Percentiles rank a stretch among this genome's conserved stretches.
Evolutionary conservation across 2,113 vertebrate species (phyloP).

Genomic region (Corvus moneduloides): DNA sequence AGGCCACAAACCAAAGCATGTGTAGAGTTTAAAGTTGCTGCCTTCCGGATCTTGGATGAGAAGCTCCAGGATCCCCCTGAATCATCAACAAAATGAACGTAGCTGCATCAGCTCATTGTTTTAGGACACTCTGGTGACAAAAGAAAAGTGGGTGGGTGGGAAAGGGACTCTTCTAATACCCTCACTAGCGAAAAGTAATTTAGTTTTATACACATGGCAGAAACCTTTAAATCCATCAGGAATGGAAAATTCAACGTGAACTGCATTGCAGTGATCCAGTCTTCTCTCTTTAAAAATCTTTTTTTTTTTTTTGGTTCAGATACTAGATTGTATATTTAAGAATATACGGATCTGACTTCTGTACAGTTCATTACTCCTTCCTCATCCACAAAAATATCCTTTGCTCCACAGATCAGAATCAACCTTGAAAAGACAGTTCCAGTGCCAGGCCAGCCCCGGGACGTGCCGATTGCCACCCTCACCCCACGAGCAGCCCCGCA

Average conservation of each 20-base stretch:
- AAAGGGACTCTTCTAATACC: constrained; percentile 34
- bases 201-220: constrained; percentile 56
- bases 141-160: not conserved
- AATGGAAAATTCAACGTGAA: constrained; percentile 71
- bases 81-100: constrained; percentile 30
- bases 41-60: constrained; percentile 36
- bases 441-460: not conserved
- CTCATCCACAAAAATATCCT: constrained; percentile 40
- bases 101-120: constrained; percentile 20
- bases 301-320: constrained; percentile 82
- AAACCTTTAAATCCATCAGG: constrained; percentile 75
- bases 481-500: not conserved
- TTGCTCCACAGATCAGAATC: constrained; percentile 28
- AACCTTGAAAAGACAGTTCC: not conserved
- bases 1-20: constrained; percentile 8
- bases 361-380: constrained; percentile 39
- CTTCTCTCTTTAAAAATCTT: constrained; percentile 50
- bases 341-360: constrained; percentile 41
- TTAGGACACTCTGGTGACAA: constrained; percentile 45
- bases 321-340: constrained; percentile 68
- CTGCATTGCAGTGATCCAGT: constrained; percentile 83
- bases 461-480: not conserved
- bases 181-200: constrained; percentile 14
- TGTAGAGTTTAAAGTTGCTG: constrained; percentile 30
- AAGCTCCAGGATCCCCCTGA: constrained; percentile 52